Evolutionary conservation across 2,888 invertebrate species (phyloP).

Genomic region (Caenorhabditis sp.): DNA sequence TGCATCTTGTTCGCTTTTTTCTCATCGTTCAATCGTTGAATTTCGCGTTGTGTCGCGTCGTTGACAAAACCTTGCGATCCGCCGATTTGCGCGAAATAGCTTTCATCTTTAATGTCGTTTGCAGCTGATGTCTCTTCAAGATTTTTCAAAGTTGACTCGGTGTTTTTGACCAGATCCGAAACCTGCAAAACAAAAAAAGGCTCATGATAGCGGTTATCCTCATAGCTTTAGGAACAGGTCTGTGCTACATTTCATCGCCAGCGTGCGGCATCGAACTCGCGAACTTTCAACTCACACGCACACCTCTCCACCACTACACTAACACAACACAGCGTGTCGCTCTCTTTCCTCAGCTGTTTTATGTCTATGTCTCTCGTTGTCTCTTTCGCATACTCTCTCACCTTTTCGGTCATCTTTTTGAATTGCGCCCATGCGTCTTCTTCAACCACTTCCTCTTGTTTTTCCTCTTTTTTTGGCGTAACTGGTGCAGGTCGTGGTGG

Average conservation of each 20-base stretch:
- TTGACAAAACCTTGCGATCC: slow-evolving; percentile 55
- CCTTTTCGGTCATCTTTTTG: slow-evolving; percentile 68
- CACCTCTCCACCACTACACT: slow-evolving; percentile 24
- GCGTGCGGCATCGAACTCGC: slow-evolving; percentile 10
- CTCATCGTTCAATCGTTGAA: slow-evolving; percentile 59
- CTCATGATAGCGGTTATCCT: slow-evolving; percentile 44
- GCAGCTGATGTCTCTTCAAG: slow-evolving; percentile 61
- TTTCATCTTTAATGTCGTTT: slow-evolving; percentile 67
- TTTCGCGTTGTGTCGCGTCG: slow-evolving; percentile 49
- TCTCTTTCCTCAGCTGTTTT: not conserved
- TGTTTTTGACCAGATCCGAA: slow-evolving; percentile 53
- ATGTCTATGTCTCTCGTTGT: not conserved
- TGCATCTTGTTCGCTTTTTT: slow-evolving; percentile 61
- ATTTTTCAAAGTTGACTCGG: slow-evolving; percentile 58
- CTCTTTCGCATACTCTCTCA: slow-evolving; percentile 13
- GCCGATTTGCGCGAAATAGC: slow-evolving; percentile 55
- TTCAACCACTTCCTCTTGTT: slow-evolving; percentile 57
- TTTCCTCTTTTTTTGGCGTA: slow-evolving; percentile 24
- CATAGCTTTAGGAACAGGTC: slow-evolving; percentile 45
- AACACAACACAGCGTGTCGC: not conserved
- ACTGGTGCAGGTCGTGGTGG: slow-evolving; percentile 48
- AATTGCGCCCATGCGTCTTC: slow-evolving; percentile 70
- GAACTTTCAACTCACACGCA: not conserved
- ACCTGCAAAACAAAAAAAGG: slow-evolving; percentile 48
- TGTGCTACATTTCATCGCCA: slow-evolving; percentile 44